phyloP scores from a whole-genome alignment of 2,888 invertebrate species.

The Ceramica pisi region DNA sequence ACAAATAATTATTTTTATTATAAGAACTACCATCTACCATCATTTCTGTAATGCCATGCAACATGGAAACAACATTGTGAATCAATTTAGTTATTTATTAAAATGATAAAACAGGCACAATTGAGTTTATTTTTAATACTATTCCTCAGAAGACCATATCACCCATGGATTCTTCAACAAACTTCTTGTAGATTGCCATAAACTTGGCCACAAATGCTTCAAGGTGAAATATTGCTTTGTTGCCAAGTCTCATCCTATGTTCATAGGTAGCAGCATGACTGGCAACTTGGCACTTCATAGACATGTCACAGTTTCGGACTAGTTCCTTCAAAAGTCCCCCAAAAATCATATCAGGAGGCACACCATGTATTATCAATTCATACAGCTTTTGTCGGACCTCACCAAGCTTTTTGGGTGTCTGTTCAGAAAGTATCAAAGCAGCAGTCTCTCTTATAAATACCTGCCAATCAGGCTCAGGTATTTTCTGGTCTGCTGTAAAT shows the following conservation, averaged over 20 bases:
- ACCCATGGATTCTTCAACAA: constrained; percentile 93
- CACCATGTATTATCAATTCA: constrained; percentile 97
- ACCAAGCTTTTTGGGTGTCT: constrained; percentile 95
- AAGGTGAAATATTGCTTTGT: constrained; percentile 98
- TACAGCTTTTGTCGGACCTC: constrained; percentile 97
- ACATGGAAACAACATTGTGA: constrained; percentile 46
- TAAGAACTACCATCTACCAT: neutral
- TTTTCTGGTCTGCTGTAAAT: constrained; percentile 94
- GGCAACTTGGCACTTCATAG: constrained; percentile 96
- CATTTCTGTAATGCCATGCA: constrained; percentile 14
- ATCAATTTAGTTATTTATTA: constrained; percentile 53
- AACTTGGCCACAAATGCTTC: constrained; percentile 99
- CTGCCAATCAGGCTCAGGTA: constrained; percentile 98
- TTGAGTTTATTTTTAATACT: constrained; percentile 27
- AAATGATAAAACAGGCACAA: constrained; percentile 50
- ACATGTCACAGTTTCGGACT: constrained; percentile 97
- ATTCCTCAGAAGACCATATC: constrained; percentile 85
- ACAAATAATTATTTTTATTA: constrained; percentile 1
- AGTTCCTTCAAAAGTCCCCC: constrained; percentile 96
- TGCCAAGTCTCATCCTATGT: constrained; percentile 97
- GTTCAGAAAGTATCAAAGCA: constrained; percentile 95
- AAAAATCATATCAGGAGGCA: constrained; percentile 98
- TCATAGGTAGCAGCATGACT: constrained; percentile 97
- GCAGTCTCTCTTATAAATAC: constrained; percentile 96
- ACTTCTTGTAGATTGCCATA: constrained; percentile 98